These are phyloP conservation scores for Mormyrus iriodes DNA, from an alignment of 2,113 vertebrate species.

Conservation along the genomic window DNA sequence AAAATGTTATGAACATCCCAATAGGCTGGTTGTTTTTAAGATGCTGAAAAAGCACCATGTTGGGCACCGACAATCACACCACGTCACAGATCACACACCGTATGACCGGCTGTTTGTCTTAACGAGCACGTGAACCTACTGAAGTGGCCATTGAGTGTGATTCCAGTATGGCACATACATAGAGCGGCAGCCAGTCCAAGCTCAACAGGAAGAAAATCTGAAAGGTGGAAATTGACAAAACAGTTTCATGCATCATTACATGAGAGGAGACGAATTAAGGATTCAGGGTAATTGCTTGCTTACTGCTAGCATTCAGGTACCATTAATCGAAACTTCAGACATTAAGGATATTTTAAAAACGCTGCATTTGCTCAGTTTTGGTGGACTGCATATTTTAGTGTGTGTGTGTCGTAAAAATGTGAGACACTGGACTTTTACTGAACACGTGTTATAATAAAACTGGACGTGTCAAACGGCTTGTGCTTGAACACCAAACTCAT, in stretches of 20 bases:
- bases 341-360: not conserved
- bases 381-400: not conserved
- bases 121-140: not conserved
- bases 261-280: not conserved
- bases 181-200: not conserved
- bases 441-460: constrained; percentile 57
- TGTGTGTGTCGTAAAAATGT: not conserved
- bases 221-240: not conserved
- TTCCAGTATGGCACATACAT: not conserved
- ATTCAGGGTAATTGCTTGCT: not conserved
- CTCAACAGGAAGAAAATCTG: not conserved
- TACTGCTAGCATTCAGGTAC: not conserved
- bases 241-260: not conserved
- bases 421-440: constrained; percentile 56
- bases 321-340: not conserved
- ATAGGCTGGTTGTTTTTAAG: not conserved
- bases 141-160: not conserved
- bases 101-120: not conserved
- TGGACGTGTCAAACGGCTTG: constrained; percentile 61
- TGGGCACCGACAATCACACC: not conserved
- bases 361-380: not conserved
- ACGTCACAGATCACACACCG: not conserved
- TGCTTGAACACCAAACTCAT: constrained; percentile 65
- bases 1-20: not conserved
- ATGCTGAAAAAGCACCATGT: not conserved